A percentile compares a stretch with the other conserved stretches of the same genome.
phyloP scores from a whole-genome alignment of 2,797 vertebrate genomes.

The Lerista edwardsae region DNA sequence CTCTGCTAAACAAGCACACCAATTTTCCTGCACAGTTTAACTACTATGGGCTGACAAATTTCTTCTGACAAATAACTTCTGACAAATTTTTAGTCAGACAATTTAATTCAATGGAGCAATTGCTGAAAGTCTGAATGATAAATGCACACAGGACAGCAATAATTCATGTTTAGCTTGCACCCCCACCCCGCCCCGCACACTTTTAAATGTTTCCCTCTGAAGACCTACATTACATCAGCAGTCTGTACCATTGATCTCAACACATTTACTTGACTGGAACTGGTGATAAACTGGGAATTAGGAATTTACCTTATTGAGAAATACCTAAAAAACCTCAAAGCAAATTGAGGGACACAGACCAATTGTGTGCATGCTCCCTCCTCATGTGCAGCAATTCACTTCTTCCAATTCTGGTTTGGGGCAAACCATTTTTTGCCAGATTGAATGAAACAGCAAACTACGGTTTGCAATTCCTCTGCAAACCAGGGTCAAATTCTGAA shows the following conservation, averaged over 20 bases:
- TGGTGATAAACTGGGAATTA: neutral
- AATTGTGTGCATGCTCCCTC: too few relatives aligned
- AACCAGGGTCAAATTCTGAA: neutral
- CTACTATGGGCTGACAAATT: conserved; percentile 31
- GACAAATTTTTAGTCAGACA: conserved; percentile 6
- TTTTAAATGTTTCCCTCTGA: neutral
- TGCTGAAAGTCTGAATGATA: neutral
- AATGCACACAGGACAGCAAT: neutral
- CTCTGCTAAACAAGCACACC: conserved; percentile 38
- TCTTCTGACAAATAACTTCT: conserved; percentile 21
- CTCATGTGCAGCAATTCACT: too few relatives aligned
- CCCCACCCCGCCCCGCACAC: too few relatives aligned
- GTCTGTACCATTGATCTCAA: neutral
- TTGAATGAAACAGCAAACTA: too few relatives aligned
- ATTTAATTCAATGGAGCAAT: neutral
- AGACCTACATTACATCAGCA: neutral
- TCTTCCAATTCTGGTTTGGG: too few relatives aligned
- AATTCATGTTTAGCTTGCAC: neutral
- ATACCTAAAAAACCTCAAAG: neutral
- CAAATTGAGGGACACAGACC: neutral
- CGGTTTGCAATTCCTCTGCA: too few relatives aligned
- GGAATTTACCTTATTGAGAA: neutral
- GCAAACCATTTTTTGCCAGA: too few relatives aligned
- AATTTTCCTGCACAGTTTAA: conserved; percentile 40
- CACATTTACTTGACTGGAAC: too few relatives aligned